Conservation (phyloP, 1,140 invertebrate genomes). For the Cryptotermes secundus region DNA sequence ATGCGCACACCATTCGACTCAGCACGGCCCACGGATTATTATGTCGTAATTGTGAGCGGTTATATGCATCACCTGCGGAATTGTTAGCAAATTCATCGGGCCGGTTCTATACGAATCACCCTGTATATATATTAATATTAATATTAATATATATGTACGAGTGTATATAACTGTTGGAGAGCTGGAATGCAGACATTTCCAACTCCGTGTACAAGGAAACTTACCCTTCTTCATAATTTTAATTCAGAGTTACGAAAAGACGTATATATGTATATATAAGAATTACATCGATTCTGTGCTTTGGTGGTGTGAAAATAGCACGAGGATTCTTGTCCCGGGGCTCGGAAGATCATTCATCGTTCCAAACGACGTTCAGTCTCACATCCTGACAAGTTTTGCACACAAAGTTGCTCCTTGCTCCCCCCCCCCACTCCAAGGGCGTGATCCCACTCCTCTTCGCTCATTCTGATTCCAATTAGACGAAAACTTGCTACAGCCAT, state of each 20-base stretch:
- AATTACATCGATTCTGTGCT: background rate
- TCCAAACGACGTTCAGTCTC: background rate
- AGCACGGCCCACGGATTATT: no score
- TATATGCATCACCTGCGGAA: no score
- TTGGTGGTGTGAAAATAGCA: background rate
- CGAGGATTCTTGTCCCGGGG: background rate
- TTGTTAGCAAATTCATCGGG: no score
- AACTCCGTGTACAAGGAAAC: background rate
- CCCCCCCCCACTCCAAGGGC: background rate
- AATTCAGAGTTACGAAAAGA: background rate
- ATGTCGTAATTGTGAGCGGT: no score
- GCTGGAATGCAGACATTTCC: no score
- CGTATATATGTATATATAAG: background rate
- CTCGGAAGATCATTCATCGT: background rate
- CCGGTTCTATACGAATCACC: no score
- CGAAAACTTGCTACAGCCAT: background rate
- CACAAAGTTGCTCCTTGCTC: background rate
- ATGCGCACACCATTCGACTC: no score
- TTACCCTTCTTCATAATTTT: background rate
- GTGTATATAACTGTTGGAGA: no score
- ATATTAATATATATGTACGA: no score
- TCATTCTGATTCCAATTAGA: conserved; percentile 9
- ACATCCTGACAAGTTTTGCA: conserved; percentile 6
- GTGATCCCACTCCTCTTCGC: background rate
- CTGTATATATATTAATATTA: no score